Evolutionary conservation across 2,797 vertebrate genomes (phyloP), one percentile per base, ranked within the genome.

Genomic region (Melanotaenia pygmaea): DNA sequence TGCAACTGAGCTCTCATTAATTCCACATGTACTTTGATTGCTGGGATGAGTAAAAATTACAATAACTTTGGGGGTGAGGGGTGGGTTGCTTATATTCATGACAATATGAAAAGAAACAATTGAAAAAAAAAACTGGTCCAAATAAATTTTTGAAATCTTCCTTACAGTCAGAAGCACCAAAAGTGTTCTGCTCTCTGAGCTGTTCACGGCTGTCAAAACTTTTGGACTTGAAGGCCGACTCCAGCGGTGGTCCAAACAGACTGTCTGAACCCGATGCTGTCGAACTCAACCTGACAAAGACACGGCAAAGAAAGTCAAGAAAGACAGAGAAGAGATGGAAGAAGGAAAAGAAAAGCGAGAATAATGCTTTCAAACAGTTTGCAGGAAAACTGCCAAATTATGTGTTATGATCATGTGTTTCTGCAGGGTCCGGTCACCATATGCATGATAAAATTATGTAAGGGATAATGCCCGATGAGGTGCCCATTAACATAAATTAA

Each of bases 161-260:
- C 84, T 88, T 85, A 95, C 94, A 95, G 84, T 95, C 92, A 67
- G 94, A 91, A 0, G 85, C 83, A 26, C 73, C 82, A 11, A 93
- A 92, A 2, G 72, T 16, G 8, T 67, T 89, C 11, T 60, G n/a
- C 38, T 72, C 70, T 76, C 85, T 53, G 43, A 90, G 88, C 38
- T 83, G 81, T 9, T 89, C 84, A 3, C 88, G 94, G 84, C 95
- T 91, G 43, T 95, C 89, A 30, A 96, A 97, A 80, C 95, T 96
- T 85, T 96, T 96, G 0, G 94, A 94, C 73, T 97, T 96, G 26
- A 96, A 96, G 64, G 96, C 93, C 0, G 95, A 94, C 64, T 98
- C 96, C 72, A 97, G 90, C 0, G 96, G 96, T 0, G 96, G 97
- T 32, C 97, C 96, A 0, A 98, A 98, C 54, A 97, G 92, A 7